A percentile compares a stretch with the other conserved stretches of the same genome.
phyloP scores from a whole-genome alignment of 2,797 vertebrate species.

The Momotus momota region DNA sequence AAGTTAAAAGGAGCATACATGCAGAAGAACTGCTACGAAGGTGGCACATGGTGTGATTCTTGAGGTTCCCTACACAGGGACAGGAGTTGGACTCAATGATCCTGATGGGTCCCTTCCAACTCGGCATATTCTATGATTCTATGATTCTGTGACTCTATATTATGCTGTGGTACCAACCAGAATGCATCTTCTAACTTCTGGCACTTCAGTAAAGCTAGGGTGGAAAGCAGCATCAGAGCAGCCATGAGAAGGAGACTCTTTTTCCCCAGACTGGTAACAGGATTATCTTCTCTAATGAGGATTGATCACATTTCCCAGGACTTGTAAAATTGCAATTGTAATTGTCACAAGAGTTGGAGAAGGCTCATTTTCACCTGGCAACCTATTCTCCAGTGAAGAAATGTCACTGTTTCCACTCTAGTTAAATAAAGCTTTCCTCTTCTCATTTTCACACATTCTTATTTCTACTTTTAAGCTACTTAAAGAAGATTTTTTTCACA shows the following conservation, averaged over 20 bases:
- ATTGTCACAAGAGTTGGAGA: background rate
- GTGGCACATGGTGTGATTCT: background rate
- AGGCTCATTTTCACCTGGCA: background rate
- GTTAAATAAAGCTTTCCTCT: background rate
- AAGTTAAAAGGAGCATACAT: background rate
- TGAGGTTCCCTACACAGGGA: too few species aligned
- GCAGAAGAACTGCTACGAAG: background rate
- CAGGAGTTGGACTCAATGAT: too few species aligned
- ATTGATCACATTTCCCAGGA: background rate
- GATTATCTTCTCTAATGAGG: background rate
- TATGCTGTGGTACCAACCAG: background rate
- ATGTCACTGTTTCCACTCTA: background rate
- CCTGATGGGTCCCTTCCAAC: too few species aligned
- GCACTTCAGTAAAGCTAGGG: background rate
- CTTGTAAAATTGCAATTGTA: background rate
- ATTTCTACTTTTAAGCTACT: background rate
- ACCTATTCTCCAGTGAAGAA: background rate
- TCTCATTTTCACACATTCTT: background rate
- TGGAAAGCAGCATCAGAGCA: background rate
- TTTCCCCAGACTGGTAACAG: background rate
- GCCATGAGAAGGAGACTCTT: background rate
- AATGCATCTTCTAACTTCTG: background rate
- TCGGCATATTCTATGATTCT: too few species aligned
- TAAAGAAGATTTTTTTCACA: background rate
- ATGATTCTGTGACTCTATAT: background rate